phyloP scores from a whole-genome alignment of 2,113 vertebrate species.

The Siphamia tubifer region DNA sequence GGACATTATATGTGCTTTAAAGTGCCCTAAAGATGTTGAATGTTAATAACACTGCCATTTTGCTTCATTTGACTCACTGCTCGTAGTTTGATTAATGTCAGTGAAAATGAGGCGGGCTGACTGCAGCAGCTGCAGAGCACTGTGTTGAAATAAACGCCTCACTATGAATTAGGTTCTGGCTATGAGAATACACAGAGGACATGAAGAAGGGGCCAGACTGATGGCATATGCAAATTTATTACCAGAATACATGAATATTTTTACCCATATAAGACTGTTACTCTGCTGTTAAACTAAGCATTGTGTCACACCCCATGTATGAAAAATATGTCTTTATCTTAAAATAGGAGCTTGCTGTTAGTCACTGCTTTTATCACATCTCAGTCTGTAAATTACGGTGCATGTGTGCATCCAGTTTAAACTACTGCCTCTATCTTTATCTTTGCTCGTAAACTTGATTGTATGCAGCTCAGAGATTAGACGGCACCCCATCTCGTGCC shows the following conservation, averaged over 20 bases:
- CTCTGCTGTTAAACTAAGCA: neutral
- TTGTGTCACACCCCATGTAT: neutral
- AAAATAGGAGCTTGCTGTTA: neutral
- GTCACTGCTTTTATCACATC: slow-evolving; percentile 3
- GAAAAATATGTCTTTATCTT: neutral
- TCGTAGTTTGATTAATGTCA: slow-evolving; percentile 36
- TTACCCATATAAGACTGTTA: neutral
- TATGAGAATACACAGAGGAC: neutral
- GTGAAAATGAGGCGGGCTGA: neutral
- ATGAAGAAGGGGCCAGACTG: neutral
- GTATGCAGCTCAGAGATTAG: slow-evolving; percentile 47
- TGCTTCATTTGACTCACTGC: slow-evolving; percentile 14
- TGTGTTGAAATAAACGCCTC: neutral
- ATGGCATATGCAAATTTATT: neutral
- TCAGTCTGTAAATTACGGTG: neutral
- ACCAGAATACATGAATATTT: neutral
- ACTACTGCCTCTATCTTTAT: slow-evolving; percentile 22
- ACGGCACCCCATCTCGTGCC: neutral
- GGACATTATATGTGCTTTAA: neutral
- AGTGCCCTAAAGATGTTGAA: neutral
- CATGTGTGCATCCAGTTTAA: slow-evolving; percentile 15
- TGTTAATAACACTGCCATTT: slow-evolving; percentile 14
- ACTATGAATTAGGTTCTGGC: neutral
- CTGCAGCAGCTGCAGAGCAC: slow-evolving; percentile 8
- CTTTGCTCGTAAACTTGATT: slow-evolving; percentile 34